Evolutionary conservation across 2,888 invertebrate genomes (phyloP).

Genomic region (Limenitis camilla): DNA sequence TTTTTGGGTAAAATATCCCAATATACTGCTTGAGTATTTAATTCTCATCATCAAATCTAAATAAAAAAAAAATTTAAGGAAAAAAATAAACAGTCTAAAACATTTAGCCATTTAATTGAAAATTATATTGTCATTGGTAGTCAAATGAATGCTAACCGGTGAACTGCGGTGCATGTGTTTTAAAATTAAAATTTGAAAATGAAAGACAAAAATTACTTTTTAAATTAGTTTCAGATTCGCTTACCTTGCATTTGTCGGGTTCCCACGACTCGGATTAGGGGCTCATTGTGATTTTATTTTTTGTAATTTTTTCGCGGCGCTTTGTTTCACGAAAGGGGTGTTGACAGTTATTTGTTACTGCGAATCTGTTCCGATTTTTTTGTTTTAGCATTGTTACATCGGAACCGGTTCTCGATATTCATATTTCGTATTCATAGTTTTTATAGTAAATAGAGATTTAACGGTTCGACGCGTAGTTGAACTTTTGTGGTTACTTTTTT

Average conservation of each 20-base stretch:
- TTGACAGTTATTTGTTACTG: constrained; percentile 72
- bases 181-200: constrained; percentile 38
- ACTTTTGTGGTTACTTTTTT: constrained; percentile 62
- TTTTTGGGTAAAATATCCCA: no score
- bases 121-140: constrained; percentile 16
- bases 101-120: constrained; percentile 14
- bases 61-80: not conserved
- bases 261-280: constrained; percentile 72
- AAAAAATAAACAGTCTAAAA: not conserved
- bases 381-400: constrained; percentile 59
- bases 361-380: constrained; percentile 62
- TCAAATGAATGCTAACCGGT: constrained; percentile 19
- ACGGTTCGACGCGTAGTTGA: constrained; percentile 60
- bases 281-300: constrained; percentile 59
- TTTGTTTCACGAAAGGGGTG: constrained; percentile 73
- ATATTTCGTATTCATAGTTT: constrained; percentile 58
- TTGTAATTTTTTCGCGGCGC: constrained; percentile 53
- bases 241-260: constrained; percentile 68
- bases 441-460: constrained; percentile 61
- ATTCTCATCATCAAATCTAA: no score
- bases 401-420: constrained; percentile 65
- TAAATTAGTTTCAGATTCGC: constrained; percentile 72
- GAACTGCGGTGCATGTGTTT: constrained; percentile 28
- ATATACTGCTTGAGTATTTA: no score
- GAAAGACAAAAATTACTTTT: constrained; percentile 67